A percentile compares a stretch with the other conserved stretches of the same genome.
Evolutionary conservation across 2,113 vertebrate genomes (phyloP).

Genomic region (Poecile atricapillus): DNA sequence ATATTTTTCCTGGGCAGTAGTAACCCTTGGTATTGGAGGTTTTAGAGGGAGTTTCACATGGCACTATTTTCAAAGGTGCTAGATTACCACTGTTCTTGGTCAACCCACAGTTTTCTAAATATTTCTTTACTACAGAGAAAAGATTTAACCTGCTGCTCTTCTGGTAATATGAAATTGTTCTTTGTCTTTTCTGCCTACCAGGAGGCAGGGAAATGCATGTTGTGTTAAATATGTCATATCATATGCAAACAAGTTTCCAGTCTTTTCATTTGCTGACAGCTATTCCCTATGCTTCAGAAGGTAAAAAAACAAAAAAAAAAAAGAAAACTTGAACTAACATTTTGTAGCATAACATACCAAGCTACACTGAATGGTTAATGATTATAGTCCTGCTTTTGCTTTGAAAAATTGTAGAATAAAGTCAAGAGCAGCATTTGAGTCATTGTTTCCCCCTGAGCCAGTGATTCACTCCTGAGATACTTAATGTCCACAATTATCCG

Average conservation of each 20-base stretch:
- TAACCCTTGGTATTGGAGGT: background rate
- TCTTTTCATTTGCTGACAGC: conserved; percentile 2
- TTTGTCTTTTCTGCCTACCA: background rate
- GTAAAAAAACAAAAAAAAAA: too few relatives aligned
- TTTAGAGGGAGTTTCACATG: background rate
- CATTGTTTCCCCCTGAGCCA: background rate
- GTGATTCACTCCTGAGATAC: background rate
- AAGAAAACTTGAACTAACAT: background rate
- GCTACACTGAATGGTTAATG: background rate
- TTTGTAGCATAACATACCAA: conserved; percentile 1
- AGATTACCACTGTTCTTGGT: background rate
- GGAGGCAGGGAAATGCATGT: background rate
- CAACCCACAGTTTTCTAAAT: background rate
- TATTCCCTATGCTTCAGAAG: background rate
- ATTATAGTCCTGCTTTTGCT: background rate
- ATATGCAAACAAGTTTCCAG: background rate
- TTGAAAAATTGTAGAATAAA: background rate
- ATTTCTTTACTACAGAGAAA: background rate
- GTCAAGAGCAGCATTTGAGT: background rate
- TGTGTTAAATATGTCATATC: background rate
- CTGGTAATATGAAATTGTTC: background rate
- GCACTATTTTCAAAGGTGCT: background rate
- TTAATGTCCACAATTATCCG: background rate
- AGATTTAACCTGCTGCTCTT: background rate
- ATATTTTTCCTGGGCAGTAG: background rate